A percentile compares a stretch with the other conserved stretches of the same genome.
Conservation (phyloP, 2,797 vertebrate genomes). For the Pangasius krempfi region DNA sequence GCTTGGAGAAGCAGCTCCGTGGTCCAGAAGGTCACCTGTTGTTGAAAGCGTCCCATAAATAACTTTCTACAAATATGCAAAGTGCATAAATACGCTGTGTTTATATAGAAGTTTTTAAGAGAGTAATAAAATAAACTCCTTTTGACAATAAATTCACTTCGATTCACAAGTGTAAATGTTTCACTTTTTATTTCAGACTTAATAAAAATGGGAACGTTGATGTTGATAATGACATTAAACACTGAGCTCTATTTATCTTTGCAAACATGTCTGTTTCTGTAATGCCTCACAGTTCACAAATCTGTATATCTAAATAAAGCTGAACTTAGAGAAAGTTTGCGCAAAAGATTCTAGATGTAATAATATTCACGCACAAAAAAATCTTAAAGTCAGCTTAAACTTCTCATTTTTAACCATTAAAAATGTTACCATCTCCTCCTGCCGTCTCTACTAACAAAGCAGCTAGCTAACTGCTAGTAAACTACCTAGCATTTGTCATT, state of each 20-base stretch:
- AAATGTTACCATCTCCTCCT: background rate
- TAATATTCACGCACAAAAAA: background rate
- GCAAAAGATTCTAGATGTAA: background rate
- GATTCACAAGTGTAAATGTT: background rate
- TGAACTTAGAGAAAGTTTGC: no score
- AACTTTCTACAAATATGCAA: background rate
- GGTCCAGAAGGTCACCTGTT: conserved; percentile 59
- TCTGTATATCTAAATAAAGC: no score
- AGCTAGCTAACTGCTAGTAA: background rate
- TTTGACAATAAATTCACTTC: background rate
- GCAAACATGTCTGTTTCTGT: background rate
- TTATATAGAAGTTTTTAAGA: background rate
- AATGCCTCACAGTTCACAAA: background rate
- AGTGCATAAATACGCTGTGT: background rate
- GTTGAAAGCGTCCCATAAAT: background rate
- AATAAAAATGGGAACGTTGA: background rate
- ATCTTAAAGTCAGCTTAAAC: background rate
- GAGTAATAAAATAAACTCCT: background rate
- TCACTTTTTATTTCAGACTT: background rate
- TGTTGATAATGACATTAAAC: background rate
- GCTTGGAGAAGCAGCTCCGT: conserved; percentile 73
- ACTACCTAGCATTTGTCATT: background rate
- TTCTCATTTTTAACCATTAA: background rate
- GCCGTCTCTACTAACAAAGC: background rate
- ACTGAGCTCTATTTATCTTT: no score